phyloP scores from a whole-genome alignment of 2,113 vertebrate species.

The Prinia subflava region DNA sequence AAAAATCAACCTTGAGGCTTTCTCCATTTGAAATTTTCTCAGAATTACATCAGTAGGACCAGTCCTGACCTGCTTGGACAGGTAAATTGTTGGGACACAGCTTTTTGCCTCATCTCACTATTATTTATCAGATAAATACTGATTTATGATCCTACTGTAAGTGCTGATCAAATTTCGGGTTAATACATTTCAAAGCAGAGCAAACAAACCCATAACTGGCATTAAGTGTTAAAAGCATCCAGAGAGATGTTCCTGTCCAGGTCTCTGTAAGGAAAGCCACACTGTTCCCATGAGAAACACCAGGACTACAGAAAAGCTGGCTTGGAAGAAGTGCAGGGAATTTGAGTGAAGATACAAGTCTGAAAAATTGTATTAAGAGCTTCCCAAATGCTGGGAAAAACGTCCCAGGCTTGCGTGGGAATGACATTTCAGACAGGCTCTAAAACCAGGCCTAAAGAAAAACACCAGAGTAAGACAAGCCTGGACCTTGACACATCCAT shows the following conservation, averaged over 20 bases:
- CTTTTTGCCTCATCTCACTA: background rate
- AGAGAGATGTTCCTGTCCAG: background rate
- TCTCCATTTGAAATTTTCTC: background rate
- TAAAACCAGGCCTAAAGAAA: background rate
- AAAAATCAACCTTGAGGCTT: background rate
- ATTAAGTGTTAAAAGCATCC: background rate
- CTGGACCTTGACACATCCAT: background rate
- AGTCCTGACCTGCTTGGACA: background rate
- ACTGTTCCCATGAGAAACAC: background rate
- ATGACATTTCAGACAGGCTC: rapidly evolving
- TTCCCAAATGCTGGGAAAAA: background rate
- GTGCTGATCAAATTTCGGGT: background rate
- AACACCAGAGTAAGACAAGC: background rate
- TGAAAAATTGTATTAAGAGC: background rate
- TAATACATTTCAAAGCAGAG: background rate
- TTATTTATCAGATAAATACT: background rate
- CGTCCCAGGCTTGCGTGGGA: background rate
- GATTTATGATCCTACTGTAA: background rate
- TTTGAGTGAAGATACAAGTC: background rate
- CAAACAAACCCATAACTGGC: background rate
- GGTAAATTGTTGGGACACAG: background rate
- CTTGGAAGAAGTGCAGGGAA: background rate
- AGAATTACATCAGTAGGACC: background rate
- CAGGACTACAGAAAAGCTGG: background rate
- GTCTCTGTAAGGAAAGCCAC: background rate